Evolutionary conservation across 2,797 vertebrate species (phyloP).

Genomic region (Zenarchopterus dispar): DNA sequence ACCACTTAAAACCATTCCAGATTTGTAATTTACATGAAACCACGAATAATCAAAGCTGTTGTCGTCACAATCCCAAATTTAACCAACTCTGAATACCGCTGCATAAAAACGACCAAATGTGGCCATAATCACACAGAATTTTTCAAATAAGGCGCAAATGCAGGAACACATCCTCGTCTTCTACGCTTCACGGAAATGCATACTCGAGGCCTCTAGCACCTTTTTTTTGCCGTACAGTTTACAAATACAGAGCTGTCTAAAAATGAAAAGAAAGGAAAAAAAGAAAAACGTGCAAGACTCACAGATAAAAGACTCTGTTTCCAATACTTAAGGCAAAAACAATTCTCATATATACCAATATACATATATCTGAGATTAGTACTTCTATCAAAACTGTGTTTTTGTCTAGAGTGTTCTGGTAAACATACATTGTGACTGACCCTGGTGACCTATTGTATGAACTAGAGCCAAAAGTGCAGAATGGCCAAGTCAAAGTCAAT

Average conservation of each 20-base stretch:
- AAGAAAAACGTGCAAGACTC: conserved; percentile 79
- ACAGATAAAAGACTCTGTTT: conserved; percentile 81
- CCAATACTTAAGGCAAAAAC: conserved; percentile 87
- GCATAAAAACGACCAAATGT: conserved; percentile 9
- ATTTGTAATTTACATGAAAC: conserved; percentile 19
- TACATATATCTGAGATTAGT: conserved; percentile 81
- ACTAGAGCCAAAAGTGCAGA: conserved; percentile 77
- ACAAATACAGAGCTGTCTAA: conserved; percentile 73
- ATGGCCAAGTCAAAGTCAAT: conserved; percentile 63
- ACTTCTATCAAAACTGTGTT: conserved; percentile 75
- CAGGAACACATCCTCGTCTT: conserved; percentile 65
- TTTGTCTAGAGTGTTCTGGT: conserved; percentile 66
- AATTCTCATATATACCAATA: conserved; percentile 79
- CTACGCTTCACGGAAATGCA: conserved; percentile 74
- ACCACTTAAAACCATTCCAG: conserved; percentile 8
- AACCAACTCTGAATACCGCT: neutral
- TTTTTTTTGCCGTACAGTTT: conserved; percentile 71
- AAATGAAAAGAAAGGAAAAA: conserved; percentile 13
- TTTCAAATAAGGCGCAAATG: conserved; percentile 11
- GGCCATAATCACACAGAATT: neutral
- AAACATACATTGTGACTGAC: conserved; percentile 64
- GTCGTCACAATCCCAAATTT: conserved; percentile 16
- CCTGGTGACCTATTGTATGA: conserved; percentile 48
- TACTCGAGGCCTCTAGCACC: conserved; percentile 82
- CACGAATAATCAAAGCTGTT: conserved; percentile 2